Evolutionary conservation across 2,888 invertebrate species (phyloP).

Genomic region (Oxyteleia sp.): DNA sequence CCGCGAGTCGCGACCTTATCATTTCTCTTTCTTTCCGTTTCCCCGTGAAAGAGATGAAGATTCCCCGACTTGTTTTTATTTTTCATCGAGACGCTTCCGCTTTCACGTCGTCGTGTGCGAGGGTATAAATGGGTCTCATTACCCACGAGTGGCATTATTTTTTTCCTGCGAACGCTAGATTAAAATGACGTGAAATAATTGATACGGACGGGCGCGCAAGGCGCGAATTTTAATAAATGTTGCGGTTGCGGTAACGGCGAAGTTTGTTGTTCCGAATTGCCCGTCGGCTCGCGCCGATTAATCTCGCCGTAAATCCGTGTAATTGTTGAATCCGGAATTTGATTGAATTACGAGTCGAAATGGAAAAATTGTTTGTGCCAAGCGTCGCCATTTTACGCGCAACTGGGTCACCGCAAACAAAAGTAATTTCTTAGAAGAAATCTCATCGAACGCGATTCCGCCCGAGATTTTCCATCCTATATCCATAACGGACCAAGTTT

Average conservation of each 20-base stretch:
- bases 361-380: slow-evolving; percentile 64
- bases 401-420: slow-evolving; percentile 69
- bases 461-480: slow-evolving; percentile 49
- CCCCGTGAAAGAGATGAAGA: slow-evolving; percentile 75
- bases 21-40: slow-evolving; percentile 45
- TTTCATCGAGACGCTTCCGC: slow-evolving; percentile 80
- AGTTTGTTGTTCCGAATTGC: slow-evolving; percentile 32
- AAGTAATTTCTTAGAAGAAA: slow-evolving; percentile 70
- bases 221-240: slow-evolving; percentile 21
- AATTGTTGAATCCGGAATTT: slow-evolving; percentile 32
- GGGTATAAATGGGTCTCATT: slow-evolving; percentile 73
- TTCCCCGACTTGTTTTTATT: slow-evolving; percentile 76
- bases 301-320: slow-evolving; percentile 22
- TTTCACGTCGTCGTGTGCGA: slow-evolving; percentile 67
- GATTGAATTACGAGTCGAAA: slow-evolving; percentile 59
- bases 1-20: slow-evolving; percentile 66
- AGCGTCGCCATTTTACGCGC: slow-evolving; percentile 65
- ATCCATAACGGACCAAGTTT: slow-evolving; percentile 70
- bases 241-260: slow-evolving; percentile 6
- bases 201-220: background rate
- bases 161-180: slow-evolving; percentile 22
- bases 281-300: slow-evolving; percentile 13
- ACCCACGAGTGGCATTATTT: slow-evolving; percentile 53
- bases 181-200: slow-evolving; percentile 36
- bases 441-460: slow-evolving; percentile 64